Evolutionary conservation across 2,113 vertebrate genomes (phyloP).

Genomic region (Tupaia tana): DNA sequence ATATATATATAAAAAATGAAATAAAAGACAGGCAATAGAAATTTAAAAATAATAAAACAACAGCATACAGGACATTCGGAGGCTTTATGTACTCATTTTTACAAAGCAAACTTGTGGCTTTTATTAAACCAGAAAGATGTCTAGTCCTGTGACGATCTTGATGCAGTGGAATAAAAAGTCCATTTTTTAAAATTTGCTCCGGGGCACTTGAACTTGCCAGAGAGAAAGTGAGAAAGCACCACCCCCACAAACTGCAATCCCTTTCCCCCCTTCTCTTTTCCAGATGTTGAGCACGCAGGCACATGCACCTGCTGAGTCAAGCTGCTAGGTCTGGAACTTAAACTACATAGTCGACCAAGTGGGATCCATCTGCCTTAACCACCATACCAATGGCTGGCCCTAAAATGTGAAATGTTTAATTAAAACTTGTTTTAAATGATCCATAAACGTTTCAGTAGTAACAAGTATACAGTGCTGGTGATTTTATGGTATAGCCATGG

Average conservation of each 20-base stretch:
- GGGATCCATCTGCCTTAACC: no score
- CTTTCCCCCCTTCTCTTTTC: no score
- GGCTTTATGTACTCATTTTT: neutral
- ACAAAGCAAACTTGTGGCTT: neutral
- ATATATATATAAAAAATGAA: neutral
- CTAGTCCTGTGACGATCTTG: neutral
- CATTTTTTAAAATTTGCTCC: no score
- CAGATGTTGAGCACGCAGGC: no score
- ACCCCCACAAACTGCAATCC: no score
- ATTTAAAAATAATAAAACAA: neutral
- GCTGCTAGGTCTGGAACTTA: no score
- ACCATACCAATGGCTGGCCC: no score
- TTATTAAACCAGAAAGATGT: neutral
- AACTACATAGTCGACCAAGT: no score
- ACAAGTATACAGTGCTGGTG: neutral
- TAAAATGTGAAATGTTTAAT: neutral
- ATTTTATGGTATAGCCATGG: neutral
- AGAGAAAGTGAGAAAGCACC: no score
- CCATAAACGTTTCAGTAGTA: neutral
- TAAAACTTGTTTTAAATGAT: neutral
- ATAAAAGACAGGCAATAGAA: neutral
- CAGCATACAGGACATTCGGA: neutral
- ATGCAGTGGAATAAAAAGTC: neutral
- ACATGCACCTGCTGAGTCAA: no score
- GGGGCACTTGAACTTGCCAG: no score